Conservation (phyloP, 37 sponge, comb jelly and placozoan species). For the Geodia barretti region DNA sequence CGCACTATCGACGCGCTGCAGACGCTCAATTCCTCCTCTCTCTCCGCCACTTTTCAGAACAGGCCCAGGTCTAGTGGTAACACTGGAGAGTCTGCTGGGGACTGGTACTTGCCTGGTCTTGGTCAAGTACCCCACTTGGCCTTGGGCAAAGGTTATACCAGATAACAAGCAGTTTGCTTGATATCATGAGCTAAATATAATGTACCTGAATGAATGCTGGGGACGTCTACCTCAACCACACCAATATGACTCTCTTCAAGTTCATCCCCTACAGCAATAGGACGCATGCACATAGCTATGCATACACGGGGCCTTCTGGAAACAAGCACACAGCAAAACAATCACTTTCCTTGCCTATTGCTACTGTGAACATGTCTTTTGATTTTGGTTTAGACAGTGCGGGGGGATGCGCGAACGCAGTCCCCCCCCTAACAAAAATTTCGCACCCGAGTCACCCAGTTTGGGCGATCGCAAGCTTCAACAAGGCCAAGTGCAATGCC, state of each 20-base stretch:
- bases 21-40: not conserved
- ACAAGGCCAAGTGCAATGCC: conserved; percentile 94
- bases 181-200: too few species aligned
- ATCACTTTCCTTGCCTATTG: too few species aligned
- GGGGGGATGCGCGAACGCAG: conserved; percentile 97
- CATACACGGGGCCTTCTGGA: too few species aligned
- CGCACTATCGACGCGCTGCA: not conserved
- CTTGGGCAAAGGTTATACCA: too few species aligned
- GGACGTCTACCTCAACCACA: not conserved
- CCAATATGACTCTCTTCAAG: not conserved
- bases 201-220: not conserved
- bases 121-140: too few species aligned
- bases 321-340: too few species aligned
- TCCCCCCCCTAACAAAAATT: conserved; percentile 98
- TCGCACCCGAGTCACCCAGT: conserved; percentile 97
- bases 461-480: conserved; percentile 98
- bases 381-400: not conserved
- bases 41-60: not conserved
- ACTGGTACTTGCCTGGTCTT: not conserved
- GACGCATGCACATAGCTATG: too few species aligned
- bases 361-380: not conserved
- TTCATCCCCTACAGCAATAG: not conserved
- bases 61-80: not conserved
- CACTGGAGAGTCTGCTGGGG: not conserved
- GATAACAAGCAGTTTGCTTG: too few species aligned